A percentile compares a stretch with the other conserved stretches of the same genome.
Evolutionary conservation across 2,797 vertebrate genomes (phyloP).

Genomic region (Gymnodraco acuticeps): DNA sequence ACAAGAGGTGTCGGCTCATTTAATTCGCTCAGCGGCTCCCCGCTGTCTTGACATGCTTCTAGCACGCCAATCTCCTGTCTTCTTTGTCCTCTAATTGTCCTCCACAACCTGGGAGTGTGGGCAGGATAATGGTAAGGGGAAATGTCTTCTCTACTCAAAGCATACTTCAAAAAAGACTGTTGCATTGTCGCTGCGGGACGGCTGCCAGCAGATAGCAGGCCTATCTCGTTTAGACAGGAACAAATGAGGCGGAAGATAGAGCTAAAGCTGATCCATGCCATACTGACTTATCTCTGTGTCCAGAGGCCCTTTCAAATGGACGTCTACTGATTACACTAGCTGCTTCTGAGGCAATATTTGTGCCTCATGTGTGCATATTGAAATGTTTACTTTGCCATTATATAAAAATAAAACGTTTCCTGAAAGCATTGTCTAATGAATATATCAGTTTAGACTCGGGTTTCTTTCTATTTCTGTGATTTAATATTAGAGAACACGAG

Average conservation of each 20-base stretch:
- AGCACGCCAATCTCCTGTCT: constrained; percentile 1
- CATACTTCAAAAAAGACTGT: constrained; percentile 36
- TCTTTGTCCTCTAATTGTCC: constrained; percentile 63
- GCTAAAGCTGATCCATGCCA: constrained; percentile 49
- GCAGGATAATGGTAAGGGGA: constrained; percentile 48
- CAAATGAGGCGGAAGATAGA: constrained; percentile 67
- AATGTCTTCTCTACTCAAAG: constrained; percentile 27
- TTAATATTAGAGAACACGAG: constrained; percentile 30
- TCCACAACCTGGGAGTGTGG: constrained; percentile 26
- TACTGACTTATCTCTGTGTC: constrained; percentile 59
- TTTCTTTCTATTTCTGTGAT: constrained; percentile 38
- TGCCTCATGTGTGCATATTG: constrained; percentile 5
- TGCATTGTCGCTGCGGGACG: constrained; percentile 43
- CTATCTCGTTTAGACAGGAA: constrained; percentile 73
- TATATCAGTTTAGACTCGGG: constrained; percentile 17
- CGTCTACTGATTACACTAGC: constrained; percentile 32
- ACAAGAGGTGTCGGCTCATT: constrained; percentile 24
- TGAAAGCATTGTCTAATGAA: constrained; percentile 3
- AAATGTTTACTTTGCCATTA: constrained; percentile 29
- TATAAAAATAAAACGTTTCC: constrained; percentile 16
- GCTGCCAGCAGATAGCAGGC: constrained; percentile 62
- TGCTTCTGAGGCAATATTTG: constrained; percentile 32
- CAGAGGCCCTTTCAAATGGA: constrained; percentile 44
- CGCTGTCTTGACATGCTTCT: constrained; percentile 14
- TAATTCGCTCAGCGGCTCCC: constrained; percentile 25